phyloP scores from a whole-genome alignment of 1,140 invertebrate species.

The Formica exsecta region DNA sequence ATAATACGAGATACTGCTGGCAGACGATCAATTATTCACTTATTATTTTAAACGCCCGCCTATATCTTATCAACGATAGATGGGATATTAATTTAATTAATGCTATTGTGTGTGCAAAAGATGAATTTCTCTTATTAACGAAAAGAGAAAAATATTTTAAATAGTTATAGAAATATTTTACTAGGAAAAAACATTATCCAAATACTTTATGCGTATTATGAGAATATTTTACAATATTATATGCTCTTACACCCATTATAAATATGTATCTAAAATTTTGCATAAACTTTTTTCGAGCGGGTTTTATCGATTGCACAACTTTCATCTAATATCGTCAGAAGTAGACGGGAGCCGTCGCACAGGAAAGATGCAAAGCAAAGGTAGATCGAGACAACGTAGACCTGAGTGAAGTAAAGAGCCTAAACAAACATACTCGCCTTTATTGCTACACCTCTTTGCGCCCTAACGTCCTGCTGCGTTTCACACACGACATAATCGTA shows the following conservation, averaged over 20 bases:
- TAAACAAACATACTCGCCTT: slow-evolving; percentile 86
- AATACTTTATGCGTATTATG: neutral
- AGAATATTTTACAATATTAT: neutral
- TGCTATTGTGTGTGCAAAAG: neutral
- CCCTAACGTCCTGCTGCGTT: slow-evolving; percentile 67
- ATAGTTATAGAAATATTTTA: neutral
- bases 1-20: neutral
- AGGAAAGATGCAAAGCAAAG: slow-evolving; percentile 65
- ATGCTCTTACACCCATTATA: neutral
- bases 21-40: neutral
- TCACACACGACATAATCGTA: slow-evolving; percentile 54
- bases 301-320: neutral
- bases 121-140: neutral
- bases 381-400: slow-evolving; percentile 67
- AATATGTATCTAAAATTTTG: neutral
- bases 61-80: neutral
- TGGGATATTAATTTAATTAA: neutral
- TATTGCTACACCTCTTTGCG: slow-evolving; percentile 83
- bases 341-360: slow-evolving; percentile 11
- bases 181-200: neutral
- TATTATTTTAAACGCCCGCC: neutral
- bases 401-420: slow-evolving; percentile 82
- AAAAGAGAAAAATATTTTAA: neutral
- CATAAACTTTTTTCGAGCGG: neutral
- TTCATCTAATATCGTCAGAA: slow-evolving; percentile 26